Conservation (phyloP, 1,140 invertebrate species). For the Mactra quadrangularis region DNA sequence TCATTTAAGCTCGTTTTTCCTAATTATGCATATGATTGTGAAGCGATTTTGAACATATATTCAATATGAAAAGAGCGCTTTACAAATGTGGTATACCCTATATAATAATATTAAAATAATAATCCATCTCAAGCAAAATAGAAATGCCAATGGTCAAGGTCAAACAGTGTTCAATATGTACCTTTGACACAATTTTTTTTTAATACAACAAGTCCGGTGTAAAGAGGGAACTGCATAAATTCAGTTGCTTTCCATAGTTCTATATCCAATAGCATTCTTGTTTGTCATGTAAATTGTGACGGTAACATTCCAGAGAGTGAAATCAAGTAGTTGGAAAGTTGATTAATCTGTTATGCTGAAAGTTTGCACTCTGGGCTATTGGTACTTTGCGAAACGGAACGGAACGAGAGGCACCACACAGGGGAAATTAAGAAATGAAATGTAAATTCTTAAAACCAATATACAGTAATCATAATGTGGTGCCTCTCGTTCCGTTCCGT, state of each 20-base stretch:
- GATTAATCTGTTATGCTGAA: slow-evolving; percentile 8
- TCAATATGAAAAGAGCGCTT: too few relatives aligned
- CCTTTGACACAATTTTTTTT: slow-evolving; percentile 73
- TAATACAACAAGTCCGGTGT: slow-evolving; percentile 82
- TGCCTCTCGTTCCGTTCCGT: too few relatives aligned
- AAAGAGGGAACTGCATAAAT: slow-evolving; percentile 84
- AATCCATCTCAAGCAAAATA: slow-evolving; percentile 33
- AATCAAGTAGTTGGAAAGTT: slow-evolving; percentile 58
- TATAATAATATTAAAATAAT: too few relatives aligned
- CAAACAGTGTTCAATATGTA: slow-evolving; percentile 83
- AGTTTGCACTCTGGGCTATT: slow-evolving; percentile 28
- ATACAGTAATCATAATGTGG: too few relatives aligned
- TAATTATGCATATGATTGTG: too few relatives aligned
- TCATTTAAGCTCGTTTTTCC: too few relatives aligned
- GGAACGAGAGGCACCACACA: too few relatives aligned
- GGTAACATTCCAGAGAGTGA: slow-evolving; percentile 66
- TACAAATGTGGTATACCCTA: too few relatives aligned
- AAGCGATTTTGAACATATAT: too few relatives aligned
- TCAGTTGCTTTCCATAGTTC: slow-evolving; percentile 84
- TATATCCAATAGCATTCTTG: slow-evolving; percentile 78
- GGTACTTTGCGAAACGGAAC: too few relatives aligned
- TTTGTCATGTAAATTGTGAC: slow-evolving; percentile 82
- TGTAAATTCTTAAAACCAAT: too few relatives aligned
- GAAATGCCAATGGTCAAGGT: slow-evolving; percentile 78
- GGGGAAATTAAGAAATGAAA: too few relatives aligned